phyloP scores from a whole-genome alignment of 2,797 vertebrate species.

The Poeciliopsis paucimaculata region DNA sequence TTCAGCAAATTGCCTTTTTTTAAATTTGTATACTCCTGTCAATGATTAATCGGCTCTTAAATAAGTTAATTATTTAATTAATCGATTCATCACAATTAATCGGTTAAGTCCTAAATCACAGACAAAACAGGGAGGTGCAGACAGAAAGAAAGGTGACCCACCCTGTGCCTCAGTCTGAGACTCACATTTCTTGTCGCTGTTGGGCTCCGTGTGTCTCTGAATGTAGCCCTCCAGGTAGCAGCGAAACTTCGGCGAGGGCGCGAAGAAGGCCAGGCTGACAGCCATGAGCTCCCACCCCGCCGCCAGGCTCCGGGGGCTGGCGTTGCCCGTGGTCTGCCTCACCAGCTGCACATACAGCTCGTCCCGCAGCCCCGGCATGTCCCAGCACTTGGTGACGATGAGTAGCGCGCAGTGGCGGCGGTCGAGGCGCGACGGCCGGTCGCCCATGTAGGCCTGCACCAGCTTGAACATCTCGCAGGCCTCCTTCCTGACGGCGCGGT shows the following conservation, averaged over 20 bases:
- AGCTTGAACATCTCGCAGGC: slow-evolving; percentile 93
- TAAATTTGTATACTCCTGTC: too few species aligned
- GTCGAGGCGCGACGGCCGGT: slow-evolving; percentile 87
- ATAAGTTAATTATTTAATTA: too few species aligned
- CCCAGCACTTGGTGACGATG: slow-evolving; percentile 91
- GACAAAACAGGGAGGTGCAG: slow-evolving; percentile 54
- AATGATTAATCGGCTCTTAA: too few species aligned
- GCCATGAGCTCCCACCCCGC: slow-evolving; percentile 94
- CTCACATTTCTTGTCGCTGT: slow-evolving; percentile 89
- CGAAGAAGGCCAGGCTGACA: slow-evolving; percentile 91
- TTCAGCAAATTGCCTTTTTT: too few species aligned
- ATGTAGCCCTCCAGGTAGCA: slow-evolving; percentile 94
- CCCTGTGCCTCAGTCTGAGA: slow-evolving; percentile 78
- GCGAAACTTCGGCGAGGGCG: slow-evolving; percentile 92
- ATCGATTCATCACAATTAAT: too few species aligned
- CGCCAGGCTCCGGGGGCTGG: slow-evolving; percentile 83
- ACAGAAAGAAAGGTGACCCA: slow-evolving; percentile 78
- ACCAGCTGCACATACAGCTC: slow-evolving; percentile 92
- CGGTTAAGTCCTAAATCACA: not conserved
- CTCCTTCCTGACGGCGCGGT: slow-evolving; percentile 87
- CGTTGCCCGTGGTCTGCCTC: slow-evolving; percentile 90
- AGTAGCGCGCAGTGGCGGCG: slow-evolving; percentile 85
- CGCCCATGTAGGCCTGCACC: slow-evolving; percentile 93
- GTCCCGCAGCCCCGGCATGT: slow-evolving; percentile 87
- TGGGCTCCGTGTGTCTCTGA: slow-evolving; percentile 88